Base-by-base conservation (phyloP, 30 jellyfish, hydroid and myxozoan species). In the Sanderia malayensis region DNA sequence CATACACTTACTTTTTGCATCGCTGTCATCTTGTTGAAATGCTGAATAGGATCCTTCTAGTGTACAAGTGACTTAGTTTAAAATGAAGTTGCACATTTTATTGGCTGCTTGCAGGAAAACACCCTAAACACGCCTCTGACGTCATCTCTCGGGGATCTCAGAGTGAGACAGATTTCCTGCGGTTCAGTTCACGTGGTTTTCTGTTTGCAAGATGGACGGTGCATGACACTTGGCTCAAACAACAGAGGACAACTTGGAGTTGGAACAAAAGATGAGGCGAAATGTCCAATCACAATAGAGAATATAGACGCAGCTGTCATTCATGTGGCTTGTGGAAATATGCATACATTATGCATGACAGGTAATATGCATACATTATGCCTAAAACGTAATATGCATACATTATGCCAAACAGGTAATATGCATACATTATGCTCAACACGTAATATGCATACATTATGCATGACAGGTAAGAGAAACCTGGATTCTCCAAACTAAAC, bases 201-300 rank as follows among this genome's bases (percentile, higher is more conserved):
- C 58, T 58, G 77, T 67, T 25, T 47, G 30, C 21, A 58, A 19
- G 71, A 70, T 46, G 92, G 92, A 0, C 2, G 58, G 2, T 73
- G 68, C 31, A 29, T 59, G 21, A 62, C 80, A 8, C 21, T 78
- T 44, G 92, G 92, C 22, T 58, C 73, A 2, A 80, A 80, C 49
- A 70, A 60, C 33, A 58, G 84, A 13, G 84, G 84, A 2, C 92
- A 80, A 30, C 84, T 80, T 26, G 92, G 92, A 0, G 55, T 58
- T 18, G 79, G 71, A 13, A 52, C 31, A 53, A 69, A 27, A 57
- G 33, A 13, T 24, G 84, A 28, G 25, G 28, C 89, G 24, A 63
- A 29, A 45, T 46, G 30, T 3, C 92, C 92, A 17, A 44, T 17
- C n/a, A 46, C 53, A 23, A 65, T 70, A 28, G 28, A 68, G 13